Conservation (phyloP, 2,888 invertebrate species). For the Merodon equestris region DNA sequence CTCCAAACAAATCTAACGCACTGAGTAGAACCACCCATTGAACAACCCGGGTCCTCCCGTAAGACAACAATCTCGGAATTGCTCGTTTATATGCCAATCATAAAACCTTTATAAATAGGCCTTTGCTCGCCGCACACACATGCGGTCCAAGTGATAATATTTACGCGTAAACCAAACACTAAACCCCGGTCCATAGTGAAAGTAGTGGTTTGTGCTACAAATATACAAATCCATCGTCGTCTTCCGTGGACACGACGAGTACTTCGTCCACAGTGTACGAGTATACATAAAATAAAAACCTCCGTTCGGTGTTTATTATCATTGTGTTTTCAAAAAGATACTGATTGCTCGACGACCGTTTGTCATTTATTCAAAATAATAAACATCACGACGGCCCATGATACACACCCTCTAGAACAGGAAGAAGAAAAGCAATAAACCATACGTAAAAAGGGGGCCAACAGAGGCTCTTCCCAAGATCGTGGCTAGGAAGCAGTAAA, state of each 20-base stretch:
- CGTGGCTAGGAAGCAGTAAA: no score
- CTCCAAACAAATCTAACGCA: conserved; percentile 51
- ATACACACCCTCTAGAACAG: conserved; percentile 27
- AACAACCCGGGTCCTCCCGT: conserved; percentile 8
- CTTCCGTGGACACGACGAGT: conserved; percentile 46
- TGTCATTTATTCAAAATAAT: conserved; percentile 68
- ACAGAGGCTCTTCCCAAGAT: neutral
- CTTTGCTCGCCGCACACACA: conserved; percentile 23
- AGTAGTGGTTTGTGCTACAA: conserved; percentile 42
- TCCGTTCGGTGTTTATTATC: conserved; percentile 55
- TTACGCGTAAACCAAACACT: conserved; percentile 59
- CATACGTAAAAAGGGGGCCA: conserved; percentile 48
- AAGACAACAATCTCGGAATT: conserved; percentile 55
- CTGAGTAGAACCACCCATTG: conserved; percentile 2
- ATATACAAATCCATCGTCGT: conserved; percentile 62
- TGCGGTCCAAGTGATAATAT: conserved; percentile 55
- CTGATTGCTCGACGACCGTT: conserved; percentile 47
- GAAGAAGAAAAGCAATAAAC: conserved; percentile 50
- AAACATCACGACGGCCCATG: conserved; percentile 46
- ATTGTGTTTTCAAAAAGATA: conserved; percentile 57
- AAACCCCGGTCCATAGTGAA: conserved; percentile 35
- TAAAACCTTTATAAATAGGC: conserved; percentile 62
- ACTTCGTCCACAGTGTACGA: conserved; percentile 9
- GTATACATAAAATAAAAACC: conserved; percentile 22
- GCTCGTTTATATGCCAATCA: conserved; percentile 64